Percentiles rank a stretch among this genome's conserved stretches.
These are phyloP conservation scores for Drosophila kohkoa DNA, from an alignment of 1,140 invertebrate species.

Conservation along the genomic window DNA sequence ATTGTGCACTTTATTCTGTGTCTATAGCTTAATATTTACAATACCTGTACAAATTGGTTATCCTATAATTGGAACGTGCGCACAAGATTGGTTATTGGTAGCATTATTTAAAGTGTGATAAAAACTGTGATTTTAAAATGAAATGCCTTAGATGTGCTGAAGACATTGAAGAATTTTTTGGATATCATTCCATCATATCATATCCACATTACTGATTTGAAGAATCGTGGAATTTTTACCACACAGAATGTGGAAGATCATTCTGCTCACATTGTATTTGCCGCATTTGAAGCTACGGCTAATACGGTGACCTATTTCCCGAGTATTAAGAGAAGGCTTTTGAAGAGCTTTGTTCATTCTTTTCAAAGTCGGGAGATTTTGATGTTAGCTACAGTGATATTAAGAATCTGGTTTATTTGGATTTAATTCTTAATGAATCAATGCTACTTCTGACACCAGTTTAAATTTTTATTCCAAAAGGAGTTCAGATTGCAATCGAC, in stretches of 20 bases:
- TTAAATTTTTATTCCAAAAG: slow-evolving; percentile 64
- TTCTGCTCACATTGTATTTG: slow-evolving; percentile 72
- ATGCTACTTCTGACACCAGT: slow-evolving; percentile 85
- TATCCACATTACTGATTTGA: slow-evolving; percentile 40
- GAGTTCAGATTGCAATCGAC: slow-evolving; percentile 61
- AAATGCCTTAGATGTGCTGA: too few species aligned
- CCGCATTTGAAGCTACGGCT: slow-evolving; percentile 78
- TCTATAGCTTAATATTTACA: too few species aligned
- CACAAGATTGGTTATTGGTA: too few species aligned
- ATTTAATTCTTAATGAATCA: slow-evolving; percentile 88
- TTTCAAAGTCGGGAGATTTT: slow-evolving; percentile 84
- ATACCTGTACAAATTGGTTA: too few species aligned
- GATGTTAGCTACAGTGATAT: slow-evolving; percentile 86
- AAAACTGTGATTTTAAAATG: too few species aligned
- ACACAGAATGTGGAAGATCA: slow-evolving; percentile 68
- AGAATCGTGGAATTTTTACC: slow-evolving; percentile 60
- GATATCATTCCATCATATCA: too few species aligned
- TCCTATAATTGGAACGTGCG: too few species aligned
- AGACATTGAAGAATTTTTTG: too few species aligned
- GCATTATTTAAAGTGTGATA: too few species aligned
- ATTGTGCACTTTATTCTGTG: background rate
- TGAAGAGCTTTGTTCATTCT: slow-evolving; percentile 87
- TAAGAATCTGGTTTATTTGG: slow-evolving; percentile 88
- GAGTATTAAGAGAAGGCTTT: slow-evolving; percentile 86
- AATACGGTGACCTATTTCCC: slow-evolving; percentile 73